Base-by-base conservation (phyloP, 2,113 vertebrate species). In the Entelurus aequoreus region DNA sequence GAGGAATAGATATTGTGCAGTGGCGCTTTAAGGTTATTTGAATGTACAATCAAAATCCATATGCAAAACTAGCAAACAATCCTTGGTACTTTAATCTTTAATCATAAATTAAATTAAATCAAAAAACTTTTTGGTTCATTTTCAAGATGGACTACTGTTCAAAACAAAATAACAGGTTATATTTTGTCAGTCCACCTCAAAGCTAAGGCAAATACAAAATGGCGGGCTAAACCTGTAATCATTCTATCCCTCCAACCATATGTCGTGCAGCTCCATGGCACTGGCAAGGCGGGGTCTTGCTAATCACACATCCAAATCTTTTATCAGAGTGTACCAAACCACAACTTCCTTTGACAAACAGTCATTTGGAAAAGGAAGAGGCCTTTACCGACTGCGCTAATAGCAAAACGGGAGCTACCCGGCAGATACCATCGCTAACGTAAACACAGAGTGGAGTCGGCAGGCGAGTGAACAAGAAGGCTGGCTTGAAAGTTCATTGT, bases 311-410 rank as follows among this genome's bases (percentile, higher is more conserved):
- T 78, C 68, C 66, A 66, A 6, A 77, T 81, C 77, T 75, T 75
- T 84, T 84, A 82, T 80, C 79, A 0, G 55, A 38, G 60, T 55
- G 77, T 77, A 54, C 75, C 70, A 40, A 76, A 77, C 76, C 80
- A 77, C 66, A 53, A 80, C 88, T 86, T 89, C 88, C 87, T 89
- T 75, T 6, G 68, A 52, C 66, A 74, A 76, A 38, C 16, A 71
- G 74, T 69, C 66, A 63, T 78, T 77, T 76, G 52, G 72, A 79
- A 83, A 57, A 72, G 85, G 80, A 89, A 85, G 72, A 66, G 80
- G 68, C 60, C 60, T 28, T 62, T 74, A 68, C 60, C 60, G 63
- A 53, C 38, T 62, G 64, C 7, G 55, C 16, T 65, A 66, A 36
- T 35, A 66, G 38, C 62, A 62, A 54, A 72, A 62, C 75, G 58